A percentile compares a stretch with the other conserved stretches of the same genome.
These are phyloP conservation scores for Spilogale gracilis DNA, from an alignment of 2,113 vertebrate species.

Conservation along the genomic window DNA sequence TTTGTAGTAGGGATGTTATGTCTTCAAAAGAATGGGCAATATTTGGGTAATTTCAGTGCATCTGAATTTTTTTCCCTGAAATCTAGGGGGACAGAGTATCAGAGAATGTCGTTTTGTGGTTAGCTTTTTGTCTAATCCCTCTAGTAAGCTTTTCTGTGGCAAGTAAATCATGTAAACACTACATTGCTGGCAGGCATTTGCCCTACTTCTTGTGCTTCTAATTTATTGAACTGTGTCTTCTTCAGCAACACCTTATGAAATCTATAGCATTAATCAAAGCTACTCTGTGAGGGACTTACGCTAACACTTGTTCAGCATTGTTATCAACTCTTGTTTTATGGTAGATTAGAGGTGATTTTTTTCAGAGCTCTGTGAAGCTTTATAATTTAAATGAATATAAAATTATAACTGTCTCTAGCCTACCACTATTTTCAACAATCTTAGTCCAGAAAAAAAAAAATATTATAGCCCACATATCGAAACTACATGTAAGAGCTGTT, in stretches of 20 bases:
- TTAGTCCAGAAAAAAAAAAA: neutral
- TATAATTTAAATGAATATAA: constrained; percentile 52
- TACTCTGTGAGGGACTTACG: neutral
- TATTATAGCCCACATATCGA: accelerated
- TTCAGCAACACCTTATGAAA: constrained; percentile 5
- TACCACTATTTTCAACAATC: neutral
- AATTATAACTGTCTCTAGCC: neutral
- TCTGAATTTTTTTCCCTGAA: neutral
- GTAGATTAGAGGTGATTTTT: constrained; percentile 54
- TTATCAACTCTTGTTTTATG: constrained; percentile 44
- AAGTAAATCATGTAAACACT: constrained; percentile 56
- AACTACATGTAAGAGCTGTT: neutral
- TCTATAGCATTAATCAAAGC: constrained; percentile 59
- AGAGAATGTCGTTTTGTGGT: constrained; percentile 33
- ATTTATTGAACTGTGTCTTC: constrained; percentile 74
- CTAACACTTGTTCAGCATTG: constrained; percentile 57
- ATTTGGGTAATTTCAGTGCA: constrained; percentile 8
- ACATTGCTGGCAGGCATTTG: neutral
- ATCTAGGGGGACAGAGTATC: neutral
- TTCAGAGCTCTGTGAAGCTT: neutral
- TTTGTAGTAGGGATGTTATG: neutral
- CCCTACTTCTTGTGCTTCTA: constrained; percentile 40
- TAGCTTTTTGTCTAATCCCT: constrained; percentile 57
- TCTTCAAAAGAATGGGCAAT: neutral
- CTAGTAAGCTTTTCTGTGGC: constrained; percentile 2